These are phyloP conservation scores for Porites cylindrica DNA, from an alignment of 92 coral and sea anemone genomes.

Conservation along the genomic window DNA sequence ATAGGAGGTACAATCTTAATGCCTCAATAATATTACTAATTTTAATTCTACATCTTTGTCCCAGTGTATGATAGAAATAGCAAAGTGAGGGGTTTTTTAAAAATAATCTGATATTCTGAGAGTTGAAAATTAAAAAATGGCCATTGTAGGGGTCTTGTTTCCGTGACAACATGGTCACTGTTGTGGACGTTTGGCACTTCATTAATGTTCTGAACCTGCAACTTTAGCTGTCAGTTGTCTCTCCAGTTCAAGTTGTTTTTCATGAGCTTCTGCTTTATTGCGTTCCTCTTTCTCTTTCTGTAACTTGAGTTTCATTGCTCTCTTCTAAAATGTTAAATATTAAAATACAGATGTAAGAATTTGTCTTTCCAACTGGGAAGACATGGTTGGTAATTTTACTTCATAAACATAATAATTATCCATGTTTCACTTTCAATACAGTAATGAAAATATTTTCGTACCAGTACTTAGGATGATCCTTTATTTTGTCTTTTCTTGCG, in stretches of 20 bases:
- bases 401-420: too few relatives aligned
- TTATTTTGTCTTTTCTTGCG: too few relatives aligned
- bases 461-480: too few relatives aligned
- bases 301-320: slow-evolving; percentile 78
- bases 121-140: background rate
- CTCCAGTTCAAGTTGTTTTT: slow-evolving; percentile 82
- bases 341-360: too few relatives aligned
- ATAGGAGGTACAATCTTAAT: too few relatives aligned
- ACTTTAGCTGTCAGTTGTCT: slow-evolving; percentile 89
- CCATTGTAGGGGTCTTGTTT: background rate
- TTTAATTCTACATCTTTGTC: background rate
- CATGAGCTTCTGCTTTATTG: slow-evolving; percentile 70
- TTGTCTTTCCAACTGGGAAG: too few relatives aligned
- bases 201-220: slow-evolving; percentile 64
- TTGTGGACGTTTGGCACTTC: background rate
- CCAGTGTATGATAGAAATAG: background rate
- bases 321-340: slow-evolving; percentile 51
- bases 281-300: slow-evolving; percentile 83
- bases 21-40: too few relatives aligned
- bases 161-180: too few relatives aligned
- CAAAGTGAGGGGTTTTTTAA: background rate
- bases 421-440: too few relatives aligned
- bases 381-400: too few relatives aligned
- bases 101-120: background rate
- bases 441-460: too few relatives aligned